Evolutionary conservation across 2,797 vertebrate species (phyloP), one percentile per base, ranked within the genome.

Genomic region (Gymnoscopelus microlampas): DNA sequence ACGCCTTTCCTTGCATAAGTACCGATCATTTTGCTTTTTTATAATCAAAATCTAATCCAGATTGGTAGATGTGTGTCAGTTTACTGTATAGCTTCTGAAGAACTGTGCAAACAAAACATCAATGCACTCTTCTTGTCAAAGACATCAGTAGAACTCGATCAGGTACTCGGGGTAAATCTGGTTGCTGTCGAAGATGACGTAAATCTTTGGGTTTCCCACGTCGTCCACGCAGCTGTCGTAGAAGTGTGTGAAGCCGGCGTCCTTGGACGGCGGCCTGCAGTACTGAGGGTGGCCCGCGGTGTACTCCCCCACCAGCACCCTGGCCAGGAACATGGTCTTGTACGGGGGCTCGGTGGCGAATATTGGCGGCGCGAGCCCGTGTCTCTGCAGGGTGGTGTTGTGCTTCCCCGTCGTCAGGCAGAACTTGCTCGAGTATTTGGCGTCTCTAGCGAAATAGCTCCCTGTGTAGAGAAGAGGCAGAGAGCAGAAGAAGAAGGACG

Each of bases 111-210:
- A 61, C 11, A 19, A 13, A 8, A 24, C 2, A 50, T 15, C 3
- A 0, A 14, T 12, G 15, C 63, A 53, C 50, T 66, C 49, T 60
- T 13, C 5, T 71, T 6, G 39, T 8, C 39, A 44, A 44, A 32
- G 70, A 57, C 15, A 44, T 96, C 92, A 97, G 76, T 92, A 95
- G 77, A 99, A 98, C 84, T 98, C 95, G 66, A 99, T 97, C 78
- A 99, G 90, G 88, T 99, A 99, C 80, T 99, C 98, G 0, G 98
- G 98, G 76, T 99, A 99, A 82, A 98, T 97, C 89, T 99, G 98
- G 89, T 98, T 98, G 90, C 95, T 95, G 90, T 99, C 98, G 63
- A 99, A 99, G 79, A 99, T 95, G 48, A 99, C 97, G 73, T 96
- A 98, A 85, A 99, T 97, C 93, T 96, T 97, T 80, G 98, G 98